Percentiles rank a stretch among this genome's conserved stretches.
Evolutionary conservation across 2,113 vertebrate species (phyloP).

Genomic region (Notothenia coriiceps): DNA sequence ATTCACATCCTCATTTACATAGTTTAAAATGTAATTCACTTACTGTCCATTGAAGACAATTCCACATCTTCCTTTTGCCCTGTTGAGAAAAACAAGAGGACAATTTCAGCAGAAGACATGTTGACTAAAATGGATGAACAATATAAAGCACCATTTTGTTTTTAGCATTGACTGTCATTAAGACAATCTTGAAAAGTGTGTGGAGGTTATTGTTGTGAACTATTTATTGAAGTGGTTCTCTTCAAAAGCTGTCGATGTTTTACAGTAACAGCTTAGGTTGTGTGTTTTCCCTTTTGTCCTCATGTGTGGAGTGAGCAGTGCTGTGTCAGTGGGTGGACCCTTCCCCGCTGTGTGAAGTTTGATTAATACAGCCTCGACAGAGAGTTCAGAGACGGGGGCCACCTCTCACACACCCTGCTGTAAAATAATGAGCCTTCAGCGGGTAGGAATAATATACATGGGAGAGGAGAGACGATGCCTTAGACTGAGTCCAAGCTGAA

Average conservation of each 20-base stretch:
- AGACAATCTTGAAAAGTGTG: neutral
- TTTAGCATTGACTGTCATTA: neutral
- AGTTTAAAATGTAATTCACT: conserved; percentile 46
- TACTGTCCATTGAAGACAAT: conserved; percentile 75
- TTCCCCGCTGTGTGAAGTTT: conserved; percentile 89
- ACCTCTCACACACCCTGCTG: conserved; percentile 87
- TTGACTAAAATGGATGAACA: neutral
- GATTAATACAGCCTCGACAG: conserved; percentile 89
- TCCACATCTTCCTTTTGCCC: conserved; percentile 66
- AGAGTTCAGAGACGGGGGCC: conserved; percentile 82
- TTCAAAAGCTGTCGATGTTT: conserved; percentile 42
- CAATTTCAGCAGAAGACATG: neutral
- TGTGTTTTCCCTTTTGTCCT: conserved; percentile 66
- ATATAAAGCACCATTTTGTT: neutral
- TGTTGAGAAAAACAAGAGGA: conserved; percentile 42
- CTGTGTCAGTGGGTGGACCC: conserved; percentile 71
- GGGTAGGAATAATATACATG: conserved; percentile 88
- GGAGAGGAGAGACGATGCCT: conserved; percentile 83
- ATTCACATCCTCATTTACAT: neutral
- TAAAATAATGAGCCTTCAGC: conserved; percentile 96
- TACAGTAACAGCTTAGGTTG: conserved; percentile 40
- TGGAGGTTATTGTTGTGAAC: neutral
- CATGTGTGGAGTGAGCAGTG: conserved; percentile 81
- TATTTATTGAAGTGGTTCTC: conserved; percentile 22
- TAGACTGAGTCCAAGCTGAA: conserved; percentile 75